Evolutionary conservation across 2,888 invertebrate genomes (phyloP), one percentile per base, ranked within the genome.

Genomic region (Apamea epomidion): DNA sequence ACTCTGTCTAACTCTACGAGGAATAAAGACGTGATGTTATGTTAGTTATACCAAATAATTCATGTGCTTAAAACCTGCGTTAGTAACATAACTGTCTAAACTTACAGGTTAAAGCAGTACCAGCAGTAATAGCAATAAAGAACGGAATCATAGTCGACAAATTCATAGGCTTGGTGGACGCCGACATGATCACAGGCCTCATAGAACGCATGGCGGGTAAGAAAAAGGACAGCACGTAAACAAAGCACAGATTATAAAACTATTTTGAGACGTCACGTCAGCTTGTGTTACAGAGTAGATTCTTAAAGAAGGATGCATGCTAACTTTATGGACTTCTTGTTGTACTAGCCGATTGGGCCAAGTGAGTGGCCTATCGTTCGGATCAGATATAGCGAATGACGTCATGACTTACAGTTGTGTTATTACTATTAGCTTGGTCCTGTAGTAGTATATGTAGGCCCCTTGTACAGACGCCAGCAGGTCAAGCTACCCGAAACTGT

Each of bases 71-170:
- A n/a, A 1, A 42, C 5, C 18, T 7, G 18, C 45, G 2, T 4
- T 37, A 21, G 32, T 67, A 67, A 45, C 16, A 76, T n/a, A 14
- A 21, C 21, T 25, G 14, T 25, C 8, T 45, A 58, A 29, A 32
- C 29, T 94, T 93, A 0, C 93, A 97, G 97, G 98, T 98, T 0
- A 98, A 98, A 95, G 98, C 98, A 54, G 98, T 98, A 0, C 98
- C 98, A 48, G 98, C 98, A 1, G 98, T 98, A 16, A 97, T 99
- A 93, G 99, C 98, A 18, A 98, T 99, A 75, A 98, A 98, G 77
- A 98, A 98, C 92, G 99, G 99, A 4, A 97, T 98, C 45, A 98
- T 99, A 74, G 98, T 98, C 32, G 98, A 99, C 94, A 99, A 99
- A 94, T 99, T 99, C 93, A 98, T 99, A 87, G 99, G 99, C 0